Evolutionary conservation across 30 jellyfish, hydroid and myxozoan species (phyloP), one percentile per base, ranked within the genome.

Genomic region (Calvadosia cruxmelitensis): DNA sequence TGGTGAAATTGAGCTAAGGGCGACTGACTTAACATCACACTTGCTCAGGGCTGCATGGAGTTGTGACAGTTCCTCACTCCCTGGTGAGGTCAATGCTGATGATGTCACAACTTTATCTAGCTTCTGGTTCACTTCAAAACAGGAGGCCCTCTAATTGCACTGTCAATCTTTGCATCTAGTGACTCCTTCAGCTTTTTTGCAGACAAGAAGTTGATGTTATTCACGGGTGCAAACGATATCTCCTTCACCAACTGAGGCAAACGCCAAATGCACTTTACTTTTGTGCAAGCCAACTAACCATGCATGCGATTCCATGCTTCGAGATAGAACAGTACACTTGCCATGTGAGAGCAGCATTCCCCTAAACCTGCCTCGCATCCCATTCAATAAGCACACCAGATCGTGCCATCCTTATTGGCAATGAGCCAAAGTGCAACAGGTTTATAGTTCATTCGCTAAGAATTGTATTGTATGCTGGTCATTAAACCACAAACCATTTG

Each of bases 271-370:
- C 83, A 73, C 31, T 73, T 73, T 0, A 63, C 75, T 63, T 73
- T 74, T 53, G 74, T 73, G 30, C 83, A 73, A 34, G 29, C 34
- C 0, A 62, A 64, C 52, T 73, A 0, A 0, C 29, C 83, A 5
- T 62, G 53, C 33, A 72, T 33, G 34, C 75, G 53, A 67, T 63
- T 49, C 50, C 64, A 25, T 35, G 35, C 75, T 63, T 72, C 83
- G 48, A 72, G 35, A 33, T 72, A 72, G 53, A 26, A 34, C 50
- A 65, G 0, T 52, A 77, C 34, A 68, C 80, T 67, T 0, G 88
- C 88, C 1, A 66, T 52, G 70, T 77, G 80, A 63, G 88, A 77
- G 75, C 75, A 77, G 52, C 88, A 77, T 66, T 66, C 88, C 75
- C 88, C 80, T 29, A 77, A 75, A 36, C 80, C 88, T 13, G 80